Evolutionary conservation across 2,888 invertebrate genomes (phyloP).

Genomic region (Luffia ferchaultella): DNA sequence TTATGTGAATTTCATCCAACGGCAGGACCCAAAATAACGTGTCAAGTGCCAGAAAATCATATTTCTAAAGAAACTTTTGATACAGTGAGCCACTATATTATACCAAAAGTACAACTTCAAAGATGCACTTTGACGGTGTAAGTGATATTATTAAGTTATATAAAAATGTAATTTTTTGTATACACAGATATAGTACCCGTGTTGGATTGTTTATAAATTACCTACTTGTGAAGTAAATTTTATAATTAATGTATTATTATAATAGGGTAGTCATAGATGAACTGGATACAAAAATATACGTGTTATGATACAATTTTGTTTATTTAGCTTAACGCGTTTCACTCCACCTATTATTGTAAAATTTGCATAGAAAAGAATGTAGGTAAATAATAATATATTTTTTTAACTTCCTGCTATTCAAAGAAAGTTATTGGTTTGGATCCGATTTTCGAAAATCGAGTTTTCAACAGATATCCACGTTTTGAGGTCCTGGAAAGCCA

Average conservation of each 20-base stretch:
- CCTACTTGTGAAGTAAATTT: not conserved
- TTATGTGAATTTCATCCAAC: slow-evolving; percentile 80
- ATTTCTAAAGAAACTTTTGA: slow-evolving; percentile 85
- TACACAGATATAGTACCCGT: not conserved
- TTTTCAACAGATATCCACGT: too few species aligned
- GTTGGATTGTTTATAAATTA: not conserved
- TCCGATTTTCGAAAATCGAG: too few species aligned
- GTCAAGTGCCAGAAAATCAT: slow-evolving; percentile 81
- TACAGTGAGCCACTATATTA: slow-evolving; percentile 82
- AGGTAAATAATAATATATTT: too few species aligned
- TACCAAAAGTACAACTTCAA: slow-evolving; percentile 83
- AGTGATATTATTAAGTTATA: slow-evolving; percentile 31
- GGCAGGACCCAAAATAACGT: slow-evolving; percentile 80
- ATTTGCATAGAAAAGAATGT: too few species aligned
- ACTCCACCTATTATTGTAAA: not conserved
- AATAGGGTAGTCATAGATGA: not conserved
- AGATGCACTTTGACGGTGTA: slow-evolving; percentile 82
- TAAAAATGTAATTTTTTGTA: slow-evolving; percentile 7
- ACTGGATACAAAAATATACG: not conserved
- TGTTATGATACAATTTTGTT: not conserved
- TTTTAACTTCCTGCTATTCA: too few species aligned
- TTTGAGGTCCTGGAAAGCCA: too few species aligned
- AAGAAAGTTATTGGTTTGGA: too few species aligned
- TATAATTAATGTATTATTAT: not conserved
- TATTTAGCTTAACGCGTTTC: not conserved